Evolutionary conservation across 1,140 invertebrate genomes (phyloP).

Genomic region (Drosophila serrata): DNA sequence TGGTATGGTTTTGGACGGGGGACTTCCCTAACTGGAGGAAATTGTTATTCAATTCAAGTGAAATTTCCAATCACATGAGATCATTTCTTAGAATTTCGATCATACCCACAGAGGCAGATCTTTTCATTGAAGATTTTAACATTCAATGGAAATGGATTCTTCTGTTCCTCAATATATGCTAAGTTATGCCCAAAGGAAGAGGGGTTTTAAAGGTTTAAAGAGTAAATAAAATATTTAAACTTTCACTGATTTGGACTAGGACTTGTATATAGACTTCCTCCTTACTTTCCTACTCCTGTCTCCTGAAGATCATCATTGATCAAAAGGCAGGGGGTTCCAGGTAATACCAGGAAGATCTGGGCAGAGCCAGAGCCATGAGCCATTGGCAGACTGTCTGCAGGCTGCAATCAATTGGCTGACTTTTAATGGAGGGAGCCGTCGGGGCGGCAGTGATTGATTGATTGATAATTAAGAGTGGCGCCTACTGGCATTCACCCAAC

Average conservation of each 20-base stretch:
- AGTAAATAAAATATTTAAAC: not conserved
- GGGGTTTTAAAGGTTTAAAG: not conserved
- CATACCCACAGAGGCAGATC: not conserved
- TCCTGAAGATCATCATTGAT: not conserved
- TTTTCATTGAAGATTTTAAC: not conserved
- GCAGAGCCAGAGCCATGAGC: not conserved
- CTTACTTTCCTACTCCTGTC: not conserved
- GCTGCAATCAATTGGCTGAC: conserved; percentile 61
- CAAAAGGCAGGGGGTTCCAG: not conserved
- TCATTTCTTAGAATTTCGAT: conserved; percentile 26
- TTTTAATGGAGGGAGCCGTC: conserved; percentile 73
- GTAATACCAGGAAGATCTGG: not conserved
- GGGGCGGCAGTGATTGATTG: conserved; percentile 73
- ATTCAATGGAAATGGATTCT: conserved; percentile 1
- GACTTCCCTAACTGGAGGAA: conserved; percentile 10
- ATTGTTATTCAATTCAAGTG: conserved; percentile 36
- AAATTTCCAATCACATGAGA: conserved; percentile 39
- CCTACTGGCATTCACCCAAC: conserved; percentile 34
- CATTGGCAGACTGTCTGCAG: conserved; percentile 41
- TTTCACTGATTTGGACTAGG: not conserved
- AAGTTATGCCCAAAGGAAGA: conserved; percentile 7
- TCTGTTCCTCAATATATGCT: conserved; percentile 5
- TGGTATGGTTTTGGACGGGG: not conserved
- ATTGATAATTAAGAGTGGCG: conserved; percentile 83
- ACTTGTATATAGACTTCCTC: not conserved